Evolutionary conservation across 2,113 vertebrate species (phyloP), one percentile per base, ranked within the genome.

Genomic region (Trochalopteron elliotii): DNA sequence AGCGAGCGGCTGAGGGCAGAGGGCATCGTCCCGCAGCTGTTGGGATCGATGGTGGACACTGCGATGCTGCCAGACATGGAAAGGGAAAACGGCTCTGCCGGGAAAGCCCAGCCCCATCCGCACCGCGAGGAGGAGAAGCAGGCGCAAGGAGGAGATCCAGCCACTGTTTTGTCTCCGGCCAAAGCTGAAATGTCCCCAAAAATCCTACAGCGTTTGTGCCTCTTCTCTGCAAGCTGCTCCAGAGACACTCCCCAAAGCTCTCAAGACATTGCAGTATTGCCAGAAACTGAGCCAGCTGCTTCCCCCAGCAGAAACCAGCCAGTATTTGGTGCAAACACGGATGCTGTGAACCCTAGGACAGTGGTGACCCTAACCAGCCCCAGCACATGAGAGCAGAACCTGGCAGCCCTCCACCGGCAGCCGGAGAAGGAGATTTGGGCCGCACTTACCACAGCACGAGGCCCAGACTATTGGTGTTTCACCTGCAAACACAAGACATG

Each of bases 401-500:
- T 1, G 4, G 21, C 33, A 79, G 86, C 91, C 93, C 94, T 85
- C 56, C 89, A 90, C 94, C 74, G 0, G 90, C 5, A 8, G 77
- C 47, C 0, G 1, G 30, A 30, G 56, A 18, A 42, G 56, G 55
- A 69, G 76, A 7, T 35, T 14, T 23, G 81, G 84, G 93, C 94
- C 2, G 10, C 83, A 97, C 97, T 97, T 97, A 97, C 96, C 94
- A 0, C 85, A 70, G 89, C 30, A 8, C 19, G 3, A 84, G 82
- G 76, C 91, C 92, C 91, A 89, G 64, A 82, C 60, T 79, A 82
- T 78, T 71, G 86, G 6, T 96, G 45, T 83, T 35, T 95, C 95
- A 97, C 96, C 96, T 97, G 96, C 64, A 87, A 95, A 93, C 87
- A 96, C 60, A 97, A 96, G 90, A 97, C 10, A 82, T 57, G 35